These are phyloP conservation scores for Silvanus unidentatus DNA, from an alignment of 2,888 invertebrate genomes.

Conservation along the genomic window DNA sequence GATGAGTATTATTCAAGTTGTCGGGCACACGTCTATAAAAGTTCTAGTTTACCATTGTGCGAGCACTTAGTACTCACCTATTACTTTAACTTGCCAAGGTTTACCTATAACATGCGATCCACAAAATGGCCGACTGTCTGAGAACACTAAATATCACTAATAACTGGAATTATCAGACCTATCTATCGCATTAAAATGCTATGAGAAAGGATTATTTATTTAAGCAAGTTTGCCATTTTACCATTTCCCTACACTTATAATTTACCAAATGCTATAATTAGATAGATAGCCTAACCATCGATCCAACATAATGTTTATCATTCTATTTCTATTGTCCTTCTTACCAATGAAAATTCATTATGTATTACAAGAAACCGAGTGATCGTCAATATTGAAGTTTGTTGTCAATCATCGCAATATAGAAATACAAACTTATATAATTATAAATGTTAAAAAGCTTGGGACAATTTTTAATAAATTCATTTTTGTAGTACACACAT, in stretches of 20 bases:
- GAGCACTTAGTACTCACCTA: conserved; percentile 28
- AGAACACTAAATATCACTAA: conserved; percentile 32
- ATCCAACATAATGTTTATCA: conserved; percentile 23
- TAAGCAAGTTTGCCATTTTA: conserved; percentile 33
- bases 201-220: conserved; percentile 38
- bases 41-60: conserved; percentile 32
- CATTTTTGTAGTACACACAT: too few relatives aligned
- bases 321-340: conserved; percentile 15
- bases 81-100: conserved; percentile 30
- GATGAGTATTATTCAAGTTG: conserved; percentile 15
- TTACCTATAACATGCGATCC: conserved; percentile 30
- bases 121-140: conserved; percentile 38
- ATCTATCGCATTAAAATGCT: conserved; percentile 36
- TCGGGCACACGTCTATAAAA: conserved; percentile 13
- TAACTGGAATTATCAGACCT: conserved; percentile 38
- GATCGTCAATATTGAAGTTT: too few relatives aligned
- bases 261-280: conserved; percentile 25
- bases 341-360: too few relatives aligned
- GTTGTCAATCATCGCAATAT: too few relatives aligned
- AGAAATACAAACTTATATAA: too few relatives aligned
- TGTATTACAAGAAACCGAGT: too few relatives aligned
- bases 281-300: conserved; percentile 5
- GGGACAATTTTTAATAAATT: too few relatives aligned
- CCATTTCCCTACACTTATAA: conserved; percentile 27
- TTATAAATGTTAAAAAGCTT: too few relatives aligned